Evolutionary conservation across 2,797 vertebrate genomes (phyloP).

Genomic region (Lagorchestes hirsutus): DNA sequence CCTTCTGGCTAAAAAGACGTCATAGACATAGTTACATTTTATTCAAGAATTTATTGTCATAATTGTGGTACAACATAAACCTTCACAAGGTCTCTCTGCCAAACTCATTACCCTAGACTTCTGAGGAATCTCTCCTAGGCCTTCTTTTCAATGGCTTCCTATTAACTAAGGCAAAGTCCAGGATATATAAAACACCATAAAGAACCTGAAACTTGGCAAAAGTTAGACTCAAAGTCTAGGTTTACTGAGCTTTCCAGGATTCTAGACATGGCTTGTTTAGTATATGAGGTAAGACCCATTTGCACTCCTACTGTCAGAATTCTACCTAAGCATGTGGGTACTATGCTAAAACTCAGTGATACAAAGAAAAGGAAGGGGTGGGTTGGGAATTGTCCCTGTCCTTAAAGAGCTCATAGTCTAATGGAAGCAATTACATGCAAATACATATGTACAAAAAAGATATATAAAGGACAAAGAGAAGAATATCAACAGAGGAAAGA

Average conservation of each 20-base stretch:
- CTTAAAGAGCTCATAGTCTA: not conserved
- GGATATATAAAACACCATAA: constrained; percentile 13
- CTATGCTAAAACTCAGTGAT: not conserved
- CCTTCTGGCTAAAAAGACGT: constrained; percentile 43
- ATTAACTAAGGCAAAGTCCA: constrained; percentile 21
- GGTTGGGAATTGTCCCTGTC: not conserved
- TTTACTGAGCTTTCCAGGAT: not conserved
- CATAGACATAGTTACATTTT: constrained; percentile 35
- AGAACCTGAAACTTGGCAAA: not conserved
- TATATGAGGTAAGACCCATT: constrained; percentile 5
- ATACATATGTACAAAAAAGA: not conserved
- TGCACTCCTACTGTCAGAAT: not conserved
- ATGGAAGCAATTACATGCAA: not conserved
- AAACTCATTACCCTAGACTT: not conserved
- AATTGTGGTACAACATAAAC: constrained; percentile 1
- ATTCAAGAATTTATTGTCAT: not conserved
- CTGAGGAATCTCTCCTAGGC: not conserved
- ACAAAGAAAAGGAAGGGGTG: not conserved
- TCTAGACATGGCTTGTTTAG: not conserved
- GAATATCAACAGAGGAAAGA: not conserved
- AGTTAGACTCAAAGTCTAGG: not conserved
- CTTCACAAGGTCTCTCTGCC: constrained; percentile 18
- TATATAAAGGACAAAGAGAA: not conserved
- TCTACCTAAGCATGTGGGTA: constrained; percentile 7
- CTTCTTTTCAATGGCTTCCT: constrained; percentile 3